phyloP scores from a whole-genome alignment of 1,140 invertebrate genomes.

The Penaeus vannamei region DNA sequence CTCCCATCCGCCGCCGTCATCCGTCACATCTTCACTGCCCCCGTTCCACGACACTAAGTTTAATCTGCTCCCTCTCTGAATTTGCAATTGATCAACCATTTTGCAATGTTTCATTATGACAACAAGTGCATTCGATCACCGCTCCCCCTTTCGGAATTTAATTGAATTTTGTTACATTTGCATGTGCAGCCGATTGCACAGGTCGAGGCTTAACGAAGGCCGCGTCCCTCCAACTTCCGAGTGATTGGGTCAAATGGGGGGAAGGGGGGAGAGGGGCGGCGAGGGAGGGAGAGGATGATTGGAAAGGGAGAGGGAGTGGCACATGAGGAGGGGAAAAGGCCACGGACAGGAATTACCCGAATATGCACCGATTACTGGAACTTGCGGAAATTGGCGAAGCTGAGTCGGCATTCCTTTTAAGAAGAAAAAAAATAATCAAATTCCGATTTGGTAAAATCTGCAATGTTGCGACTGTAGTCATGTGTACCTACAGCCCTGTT shows the following conservation, averaged over 20 bases:
- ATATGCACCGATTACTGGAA: too few species aligned
- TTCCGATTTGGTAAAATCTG: too few species aligned
- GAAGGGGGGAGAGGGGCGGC: neutral
- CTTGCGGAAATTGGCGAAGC: too few species aligned
- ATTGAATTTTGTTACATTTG: slow-evolving; percentile 54
- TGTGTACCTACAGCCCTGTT: too few species aligned
- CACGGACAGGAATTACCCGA: too few species aligned
- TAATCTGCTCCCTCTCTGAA: slow-evolving; percentile 23
- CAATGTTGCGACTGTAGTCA: too few species aligned
- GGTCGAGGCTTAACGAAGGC: slow-evolving; percentile 16
- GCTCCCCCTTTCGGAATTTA: slow-evolving; percentile 36
- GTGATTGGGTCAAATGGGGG: slow-evolving; percentile 25
- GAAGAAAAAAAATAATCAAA: too few species aligned
- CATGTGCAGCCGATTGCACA: slow-evolving; percentile 42
- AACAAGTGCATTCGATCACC: neutral
- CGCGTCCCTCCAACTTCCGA: slow-evolving; percentile 13
- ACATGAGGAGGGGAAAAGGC: too few species aligned
- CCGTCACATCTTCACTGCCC: too few species aligned
- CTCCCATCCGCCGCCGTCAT: too few species aligned
- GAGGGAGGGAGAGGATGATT: neutral
- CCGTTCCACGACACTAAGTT: neutral
- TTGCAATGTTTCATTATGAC: slow-evolving; percentile 24
- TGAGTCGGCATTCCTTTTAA: too few species aligned
- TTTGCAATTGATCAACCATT: slow-evolving; percentile 30
- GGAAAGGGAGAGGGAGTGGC: too few species aligned